These are phyloP conservation scores for Myioborus melanocephalus DNA, from an alignment of 2,797 vertebrate genomes.

Conservation along the genomic window DNA sequence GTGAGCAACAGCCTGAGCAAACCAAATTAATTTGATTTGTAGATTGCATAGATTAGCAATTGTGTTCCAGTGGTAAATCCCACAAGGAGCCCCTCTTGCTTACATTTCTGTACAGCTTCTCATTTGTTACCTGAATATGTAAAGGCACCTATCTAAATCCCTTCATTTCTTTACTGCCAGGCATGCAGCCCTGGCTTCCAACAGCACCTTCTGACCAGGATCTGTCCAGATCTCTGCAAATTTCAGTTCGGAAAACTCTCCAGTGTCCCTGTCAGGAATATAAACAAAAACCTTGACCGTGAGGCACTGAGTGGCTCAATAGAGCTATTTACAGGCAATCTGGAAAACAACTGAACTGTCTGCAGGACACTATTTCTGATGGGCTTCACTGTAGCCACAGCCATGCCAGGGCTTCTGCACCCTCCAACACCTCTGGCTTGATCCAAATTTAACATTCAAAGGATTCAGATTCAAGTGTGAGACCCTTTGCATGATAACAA, in stretches of 20 bases:
- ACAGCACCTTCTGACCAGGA: background rate
- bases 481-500: background rate
- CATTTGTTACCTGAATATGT: background rate
- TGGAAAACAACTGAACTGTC: background rate
- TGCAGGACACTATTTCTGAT: background rate
- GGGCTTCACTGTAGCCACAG: background rate
- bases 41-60: conserved; percentile 56
- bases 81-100: background rate
- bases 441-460: background rate
- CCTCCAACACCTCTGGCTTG: background rate
- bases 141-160: background rate
- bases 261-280: background rate
- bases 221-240: background rate
- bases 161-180: background rate
- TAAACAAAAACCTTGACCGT: background rate
- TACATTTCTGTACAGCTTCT: background rate
- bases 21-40: conserved; percentile 56
- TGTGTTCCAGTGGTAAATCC: conserved; percentile 14
- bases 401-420: background rate
- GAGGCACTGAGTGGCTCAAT: background rate
- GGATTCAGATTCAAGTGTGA: background rate
- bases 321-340: background rate
- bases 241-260: background rate
- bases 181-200: background rate
- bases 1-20: conserved; percentile 52